Percentiles rank a stretch among this genome's conserved stretches.
phyloP scores from a whole-genome alignment of 2,113 vertebrate genomes.

The Tyto alba region DNA sequence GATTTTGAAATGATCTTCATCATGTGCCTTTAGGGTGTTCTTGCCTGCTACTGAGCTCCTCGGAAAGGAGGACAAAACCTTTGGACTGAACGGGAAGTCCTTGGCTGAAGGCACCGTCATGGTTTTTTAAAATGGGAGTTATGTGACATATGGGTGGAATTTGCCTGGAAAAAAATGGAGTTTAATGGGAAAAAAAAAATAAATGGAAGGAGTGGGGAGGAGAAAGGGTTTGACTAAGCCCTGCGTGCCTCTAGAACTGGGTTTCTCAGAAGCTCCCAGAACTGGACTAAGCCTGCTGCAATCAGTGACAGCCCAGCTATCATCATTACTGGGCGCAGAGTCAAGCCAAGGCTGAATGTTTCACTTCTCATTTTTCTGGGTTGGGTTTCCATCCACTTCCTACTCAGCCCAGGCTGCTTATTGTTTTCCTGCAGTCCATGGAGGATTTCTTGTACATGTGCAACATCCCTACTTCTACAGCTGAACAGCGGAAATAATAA shows the following conservation, averaged over 20 bases:
- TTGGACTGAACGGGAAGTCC: neutral
- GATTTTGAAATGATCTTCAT: neutral
- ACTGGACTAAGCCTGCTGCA: neutral
- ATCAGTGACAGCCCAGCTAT: neutral
- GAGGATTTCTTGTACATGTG: neutral
- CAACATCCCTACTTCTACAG: neutral
- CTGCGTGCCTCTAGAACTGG: neutral
- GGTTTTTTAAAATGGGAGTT: neutral
- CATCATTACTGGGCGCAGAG: neutral
- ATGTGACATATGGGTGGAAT: neutral
- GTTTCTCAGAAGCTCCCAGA: neutral
- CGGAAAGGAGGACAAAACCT: neutral
- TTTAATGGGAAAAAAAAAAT: neutral
- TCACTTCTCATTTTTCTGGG: neutral
- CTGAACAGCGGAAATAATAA: neutral
- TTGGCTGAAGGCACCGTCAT: neutral
- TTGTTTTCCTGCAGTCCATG: neutral
- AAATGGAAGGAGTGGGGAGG: fast-evolving
- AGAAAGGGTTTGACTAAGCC: neutral
- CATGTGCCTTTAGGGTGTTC: neutral
- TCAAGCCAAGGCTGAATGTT: neutral
- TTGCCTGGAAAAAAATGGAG: neutral
- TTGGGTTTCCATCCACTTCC: neutral
- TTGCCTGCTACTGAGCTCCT: neutral
- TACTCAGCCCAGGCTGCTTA: neutral